phyloP scores from a whole-genome alignment of 64 coral and sea anemone species.

The Dendronephthya gigantea region DNA sequence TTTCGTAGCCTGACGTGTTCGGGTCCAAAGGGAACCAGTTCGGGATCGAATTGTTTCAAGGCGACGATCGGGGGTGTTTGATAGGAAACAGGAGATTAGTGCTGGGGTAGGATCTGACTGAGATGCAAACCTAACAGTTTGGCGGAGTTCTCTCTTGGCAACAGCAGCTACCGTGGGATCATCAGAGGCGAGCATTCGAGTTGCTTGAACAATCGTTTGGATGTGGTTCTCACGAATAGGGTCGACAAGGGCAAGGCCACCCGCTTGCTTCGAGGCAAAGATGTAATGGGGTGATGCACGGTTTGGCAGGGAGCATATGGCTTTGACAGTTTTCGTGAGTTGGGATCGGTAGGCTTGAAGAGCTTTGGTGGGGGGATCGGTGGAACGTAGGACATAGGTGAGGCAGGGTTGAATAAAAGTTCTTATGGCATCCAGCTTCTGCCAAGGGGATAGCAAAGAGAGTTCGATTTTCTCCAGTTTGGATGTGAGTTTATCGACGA shows the following conservation, averaged over 20 bases:
- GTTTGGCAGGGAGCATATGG: slow-evolving; percentile 16
- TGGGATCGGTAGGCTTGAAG: background rate
- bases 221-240: slow-evolving; percentile 12
- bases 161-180: background rate
- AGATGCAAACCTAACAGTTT: background rate
- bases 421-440: slow-evolving; percentile 1
- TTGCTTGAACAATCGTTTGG: slow-evolving; percentile 12
- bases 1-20: background rate
- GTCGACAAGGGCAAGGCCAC: slow-evolving; percentile 3
- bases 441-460: background rate
- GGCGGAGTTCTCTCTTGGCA: background rate
- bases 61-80: background rate
- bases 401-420: slow-evolving; percentile 16
- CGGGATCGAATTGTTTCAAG: background rate
- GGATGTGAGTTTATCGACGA: background rate
- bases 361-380: background rate
- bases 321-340: background rate
- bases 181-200: background rate
- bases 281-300: background rate
- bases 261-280: slow-evolving; percentile 1
- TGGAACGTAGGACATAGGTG: slow-evolving; percentile 8
- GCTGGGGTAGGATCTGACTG: background rate
- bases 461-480: background rate
- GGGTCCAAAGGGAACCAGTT: background rate
- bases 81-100: background rate